Evolutionary conservation across 2,797 vertebrate genomes (phyloP), one percentile per base, ranked within the genome.

Genomic region (Ispidina lecontei): DNA sequence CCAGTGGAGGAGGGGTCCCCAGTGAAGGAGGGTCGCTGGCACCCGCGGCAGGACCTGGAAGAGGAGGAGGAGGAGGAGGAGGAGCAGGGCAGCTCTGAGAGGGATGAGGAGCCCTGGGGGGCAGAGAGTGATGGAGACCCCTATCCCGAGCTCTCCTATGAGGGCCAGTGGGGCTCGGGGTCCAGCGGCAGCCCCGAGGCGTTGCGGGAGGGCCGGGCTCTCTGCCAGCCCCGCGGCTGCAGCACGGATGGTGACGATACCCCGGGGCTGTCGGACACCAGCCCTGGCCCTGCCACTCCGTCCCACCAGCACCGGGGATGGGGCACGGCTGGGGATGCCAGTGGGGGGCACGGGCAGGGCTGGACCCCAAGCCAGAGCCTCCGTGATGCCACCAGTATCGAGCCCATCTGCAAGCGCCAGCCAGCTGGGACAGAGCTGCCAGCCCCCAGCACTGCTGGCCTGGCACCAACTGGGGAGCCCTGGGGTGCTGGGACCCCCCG

Each of bases 341-440:
- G 4, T 1, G 43, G 3, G 69, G 46, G 37, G 3, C 60, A 22
- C 4, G 7, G 72, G 41, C 64, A 83, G 51, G n/a, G 51, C 13
- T 70, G 87, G 80, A 76, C 10, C 29, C 91, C 69, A 9, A 35
- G 51, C 19, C 86, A 29, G n/a, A 94, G 84, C n/a, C 78, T 94
- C 28, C 60, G 28, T 6, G 15, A 89, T 15, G 64, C 82, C 33
- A 56, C 72, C 6, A 52, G 89, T 60, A 95, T 95, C 5, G 97
- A 98, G 95, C 96, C 90, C 0, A 70, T 97, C 49, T 96, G 97
- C 26, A 87, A 98, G 46, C 78, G 93, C 10, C 97, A 96, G 17
- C 92, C 93, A 3, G 15, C 33, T 6, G 47, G 31, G 55, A 31
- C 3, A 1, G 73, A 12, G 28, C 35, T 58, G 10, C 59, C 23